phyloP scores from a whole-genome alignment of 2,797 vertebrate species.

The Odontamblyopus lacepedii region DNA sequence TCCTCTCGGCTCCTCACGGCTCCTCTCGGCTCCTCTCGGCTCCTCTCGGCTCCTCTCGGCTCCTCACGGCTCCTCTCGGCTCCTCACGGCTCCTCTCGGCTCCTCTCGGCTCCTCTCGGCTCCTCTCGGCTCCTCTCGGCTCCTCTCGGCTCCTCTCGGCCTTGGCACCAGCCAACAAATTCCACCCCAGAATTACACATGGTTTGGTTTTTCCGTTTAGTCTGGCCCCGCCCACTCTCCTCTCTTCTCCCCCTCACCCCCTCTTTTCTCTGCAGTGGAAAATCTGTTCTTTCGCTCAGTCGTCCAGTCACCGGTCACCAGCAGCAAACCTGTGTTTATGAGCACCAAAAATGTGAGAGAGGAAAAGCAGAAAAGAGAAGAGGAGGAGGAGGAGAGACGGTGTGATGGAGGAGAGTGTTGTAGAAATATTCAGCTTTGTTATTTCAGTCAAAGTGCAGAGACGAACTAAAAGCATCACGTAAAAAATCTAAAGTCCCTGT shows the following conservation, averaged over 20 bases:
- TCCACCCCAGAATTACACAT: conserved; percentile 77
- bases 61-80: too few relatives aligned
- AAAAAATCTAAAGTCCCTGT: too few relatives aligned
- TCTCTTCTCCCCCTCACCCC: not conserved
- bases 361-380: not conserved
- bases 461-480: too few relatives aligned
- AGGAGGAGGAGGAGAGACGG: not conserved
- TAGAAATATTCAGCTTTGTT: too few relatives aligned
- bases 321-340: not conserved
- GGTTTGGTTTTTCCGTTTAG: conserved; percentile 69
- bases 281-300: conserved; percentile 52
- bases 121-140: too few relatives aligned
- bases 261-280: conserved; percentile 68
- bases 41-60: too few relatives aligned
- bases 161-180: conserved; percentile 77
- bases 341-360: not conserved
- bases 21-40: too few relatives aligned
- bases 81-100: too few relatives aligned
- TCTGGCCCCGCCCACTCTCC: conserved; percentile 70
- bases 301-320: not conserved
- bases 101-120: too few relatives aligned
- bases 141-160: too few relatives aligned
- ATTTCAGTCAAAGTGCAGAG: too few relatives aligned
- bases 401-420: conserved; percentile 6
- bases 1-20: too few relatives aligned